phyloP scores from a whole-genome alignment of 2,113 vertebrate genomes.

The Neomonachus schauinslandi region DNA sequence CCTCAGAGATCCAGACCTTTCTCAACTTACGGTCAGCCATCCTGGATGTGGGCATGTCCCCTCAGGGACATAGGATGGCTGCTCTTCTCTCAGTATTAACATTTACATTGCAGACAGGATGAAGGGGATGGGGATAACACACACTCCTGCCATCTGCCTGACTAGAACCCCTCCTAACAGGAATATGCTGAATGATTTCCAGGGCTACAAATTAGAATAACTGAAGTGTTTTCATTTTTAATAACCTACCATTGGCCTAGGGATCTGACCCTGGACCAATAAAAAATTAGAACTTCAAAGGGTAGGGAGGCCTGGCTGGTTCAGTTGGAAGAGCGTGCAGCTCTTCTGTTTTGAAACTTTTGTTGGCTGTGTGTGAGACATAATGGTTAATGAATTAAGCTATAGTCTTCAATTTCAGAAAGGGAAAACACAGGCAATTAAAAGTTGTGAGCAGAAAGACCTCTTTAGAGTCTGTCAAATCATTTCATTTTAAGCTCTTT shows the following conservation, averaged over 20 bases:
- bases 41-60: neutral
- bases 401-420: neutral
- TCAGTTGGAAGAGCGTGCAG: no score
- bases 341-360: neutral
- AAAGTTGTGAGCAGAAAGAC: constrained; percentile 19
- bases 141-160: neutral
- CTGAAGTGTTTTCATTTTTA: no score
- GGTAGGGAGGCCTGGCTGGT: no score
- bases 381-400: constrained; percentile 45
- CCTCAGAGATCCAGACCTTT: neutral
- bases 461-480: constrained; percentile 48
- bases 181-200: no score
- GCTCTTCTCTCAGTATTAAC: neutral
- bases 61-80: neutral
- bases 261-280: no score
- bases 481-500: constrained; percentile 73
- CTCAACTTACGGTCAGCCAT: neutral
- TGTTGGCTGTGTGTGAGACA: neutral
- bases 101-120: neutral
- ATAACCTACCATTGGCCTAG: no score
- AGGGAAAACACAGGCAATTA: constrained; percentile 29
- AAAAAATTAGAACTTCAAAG: no score
- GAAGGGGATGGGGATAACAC: neutral
- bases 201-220: no score
- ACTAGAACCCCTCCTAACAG: neutral